Evolutionary conservation across 2,888 invertebrate genomes (phyloP).

Genomic region (Drosophila helvetica): DNA sequence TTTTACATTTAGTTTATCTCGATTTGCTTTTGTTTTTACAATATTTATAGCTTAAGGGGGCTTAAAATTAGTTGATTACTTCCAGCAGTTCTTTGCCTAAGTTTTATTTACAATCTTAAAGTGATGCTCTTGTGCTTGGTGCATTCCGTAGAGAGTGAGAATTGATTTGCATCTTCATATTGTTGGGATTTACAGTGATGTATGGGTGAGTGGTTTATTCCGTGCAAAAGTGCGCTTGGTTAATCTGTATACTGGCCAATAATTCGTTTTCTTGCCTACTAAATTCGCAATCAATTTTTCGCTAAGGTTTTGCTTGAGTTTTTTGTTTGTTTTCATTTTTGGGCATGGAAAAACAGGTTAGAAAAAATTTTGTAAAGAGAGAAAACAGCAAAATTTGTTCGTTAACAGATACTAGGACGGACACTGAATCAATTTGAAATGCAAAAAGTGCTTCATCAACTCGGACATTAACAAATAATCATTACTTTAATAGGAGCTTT

Average conservation of each 20-base stretch:
- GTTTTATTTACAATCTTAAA: constrained; percentile 46
- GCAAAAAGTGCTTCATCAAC: constrained; percentile 37
- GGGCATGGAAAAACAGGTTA: constrained; percentile 16
- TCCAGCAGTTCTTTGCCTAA: constrained; percentile 11
- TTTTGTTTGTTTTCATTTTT: constrained; percentile 13
- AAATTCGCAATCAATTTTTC: constrained; percentile 68
- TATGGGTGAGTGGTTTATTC: constrained; percentile 40
- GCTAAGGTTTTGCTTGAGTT: constrained; percentile 43
- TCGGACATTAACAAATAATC: constrained; percentile 33
- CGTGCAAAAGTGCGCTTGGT: constrained; percentile 27
- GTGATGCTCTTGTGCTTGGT: constrained; percentile 40
- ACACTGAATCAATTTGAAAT: constrained; percentile 67
- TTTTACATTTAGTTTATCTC: constrained; percentile 56
- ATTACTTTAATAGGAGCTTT: constrained; percentile 46
- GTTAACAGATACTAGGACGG: constrained; percentile 74
- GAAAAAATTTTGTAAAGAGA: constrained; percentile 30
- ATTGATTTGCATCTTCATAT: constrained; percentile 20
- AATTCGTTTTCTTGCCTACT: constrained; percentile 40
- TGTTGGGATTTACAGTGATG: constrained; percentile 69
- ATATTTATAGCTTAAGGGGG: constrained; percentile 31
- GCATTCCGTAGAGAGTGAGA: constrained; percentile 43
- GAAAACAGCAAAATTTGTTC: constrained; percentile 13
- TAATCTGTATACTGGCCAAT: constrained; percentile 36
- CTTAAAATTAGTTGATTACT: constrained; percentile 8
- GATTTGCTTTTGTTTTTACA: constrained; percentile 39